These are phyloP conservation scores for Lanistes nyassanus DNA, from an alignment of 1,140 invertebrate species.

Conservation along the genomic window DNA sequence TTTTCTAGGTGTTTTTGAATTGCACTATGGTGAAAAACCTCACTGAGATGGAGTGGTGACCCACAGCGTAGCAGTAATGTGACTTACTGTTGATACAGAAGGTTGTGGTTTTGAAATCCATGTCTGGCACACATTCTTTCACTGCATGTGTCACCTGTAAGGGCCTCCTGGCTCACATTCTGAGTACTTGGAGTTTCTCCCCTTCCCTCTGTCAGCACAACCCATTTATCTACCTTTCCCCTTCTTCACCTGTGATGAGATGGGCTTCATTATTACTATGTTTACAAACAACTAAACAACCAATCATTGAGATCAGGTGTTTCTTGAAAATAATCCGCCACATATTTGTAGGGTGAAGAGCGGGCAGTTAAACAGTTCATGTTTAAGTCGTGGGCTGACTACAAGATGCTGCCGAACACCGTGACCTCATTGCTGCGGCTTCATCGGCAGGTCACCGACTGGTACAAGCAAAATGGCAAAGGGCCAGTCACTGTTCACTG, in stretches of 20 bases:
- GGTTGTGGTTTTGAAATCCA: too few relatives aligned
- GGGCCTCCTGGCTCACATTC: too few relatives aligned
- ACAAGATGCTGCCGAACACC: slow-evolving; percentile 52
- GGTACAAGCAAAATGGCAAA: slow-evolving; percentile 62
- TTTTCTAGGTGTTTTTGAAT: too few relatives aligned
- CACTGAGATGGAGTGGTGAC: too few relatives aligned
- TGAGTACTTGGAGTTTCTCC: too few relatives aligned
- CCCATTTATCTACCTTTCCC: not conserved
- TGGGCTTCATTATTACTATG: not conserved
- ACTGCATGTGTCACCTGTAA: too few relatives aligned
- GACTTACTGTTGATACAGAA: too few relatives aligned
- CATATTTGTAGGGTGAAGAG: slow-evolving; percentile 52
- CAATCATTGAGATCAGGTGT: not conserved
- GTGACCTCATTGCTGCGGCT: slow-evolving; percentile 52
- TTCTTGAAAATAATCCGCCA: slow-evolving; percentile 3
- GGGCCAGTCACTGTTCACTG: slow-evolving; percentile 63
- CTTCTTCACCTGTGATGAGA: not conserved
- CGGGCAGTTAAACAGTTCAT: slow-evolving; percentile 63
- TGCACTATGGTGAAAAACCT: too few relatives aligned
- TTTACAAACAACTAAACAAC: not conserved
- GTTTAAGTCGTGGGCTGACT: slow-evolving; percentile 61
- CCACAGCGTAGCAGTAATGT: too few relatives aligned
- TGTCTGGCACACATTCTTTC: too few relatives aligned
- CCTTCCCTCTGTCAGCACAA: not conserved
- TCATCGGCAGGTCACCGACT: slow-evolving; percentile 57